Evolutionary conservation across 2,113 vertebrate species (phyloP).

Genomic region (Piliocolobus tephrosceles): DNA sequence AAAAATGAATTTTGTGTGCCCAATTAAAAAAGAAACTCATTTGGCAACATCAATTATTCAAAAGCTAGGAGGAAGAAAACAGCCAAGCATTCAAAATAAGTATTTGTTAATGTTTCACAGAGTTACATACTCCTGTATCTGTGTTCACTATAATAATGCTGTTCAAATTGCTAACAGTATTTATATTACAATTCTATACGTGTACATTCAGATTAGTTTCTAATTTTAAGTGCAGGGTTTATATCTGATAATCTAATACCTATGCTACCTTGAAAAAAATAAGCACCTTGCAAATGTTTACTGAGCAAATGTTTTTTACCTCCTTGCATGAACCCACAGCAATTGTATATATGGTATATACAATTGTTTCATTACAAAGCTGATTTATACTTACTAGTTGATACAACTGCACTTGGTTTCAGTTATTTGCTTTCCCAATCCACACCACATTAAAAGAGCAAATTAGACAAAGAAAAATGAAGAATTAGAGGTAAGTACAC

Average conservation of each 20-base stretch:
- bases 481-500: not conserved
- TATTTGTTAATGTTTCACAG: not conserved
- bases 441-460: constrained; percentile 3
- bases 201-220: not conserved
- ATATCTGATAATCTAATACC: not conserved
- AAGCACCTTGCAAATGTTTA: not conserved
- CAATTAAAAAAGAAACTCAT: not conserved
- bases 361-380: not conserved
- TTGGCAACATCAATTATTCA: constrained; percentile 12
- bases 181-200: not conserved
- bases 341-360: too few species aligned
- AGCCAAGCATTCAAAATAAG: not conserved
- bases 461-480: not conserved
- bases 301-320: not conserved
- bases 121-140: not conserved
- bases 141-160: not conserved
- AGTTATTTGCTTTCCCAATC: not conserved
- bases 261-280: constrained; percentile 1
- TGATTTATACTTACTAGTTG: not conserved
- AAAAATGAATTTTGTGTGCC: not conserved
- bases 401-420: not conserved
- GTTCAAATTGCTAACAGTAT: not conserved
- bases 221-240: not conserved
- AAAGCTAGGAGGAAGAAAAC: not conserved
- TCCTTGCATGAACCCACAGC: not conserved